phyloP scores from a whole-genome alignment of 2,797 vertebrate genomes.

The Rousettus madagascariensis region DNA sequence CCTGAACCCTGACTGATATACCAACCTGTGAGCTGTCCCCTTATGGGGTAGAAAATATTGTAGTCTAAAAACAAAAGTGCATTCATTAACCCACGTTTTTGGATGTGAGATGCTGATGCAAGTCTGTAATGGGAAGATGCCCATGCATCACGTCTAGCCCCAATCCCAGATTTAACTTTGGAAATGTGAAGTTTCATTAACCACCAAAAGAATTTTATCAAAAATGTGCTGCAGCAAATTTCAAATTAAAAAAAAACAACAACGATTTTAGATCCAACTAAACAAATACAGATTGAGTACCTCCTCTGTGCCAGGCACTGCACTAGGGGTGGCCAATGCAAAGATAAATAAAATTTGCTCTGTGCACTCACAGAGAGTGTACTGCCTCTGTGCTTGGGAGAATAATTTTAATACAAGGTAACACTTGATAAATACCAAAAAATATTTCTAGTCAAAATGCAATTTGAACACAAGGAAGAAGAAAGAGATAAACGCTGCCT shows the following conservation, averaged over 20 bases:
- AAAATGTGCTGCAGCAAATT: conserved; percentile 36
- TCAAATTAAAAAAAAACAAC: background rate
- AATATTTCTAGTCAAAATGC: background rate
- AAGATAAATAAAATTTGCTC: conserved; percentile 12
- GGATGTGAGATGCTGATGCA: background rate
- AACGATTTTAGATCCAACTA: conserved; percentile 35
- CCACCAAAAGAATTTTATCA: conserved; percentile 12
- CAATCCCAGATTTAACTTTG: background rate
- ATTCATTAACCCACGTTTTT: background rate
- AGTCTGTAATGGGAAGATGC: background rate
- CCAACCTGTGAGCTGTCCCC: background rate
- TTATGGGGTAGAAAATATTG: background rate
- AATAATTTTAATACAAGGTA: background rate
- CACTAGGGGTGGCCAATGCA: background rate
- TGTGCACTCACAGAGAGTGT: background rate
- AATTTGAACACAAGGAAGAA: background rate
- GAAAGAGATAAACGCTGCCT: background rate
- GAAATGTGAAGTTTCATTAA: conserved; percentile 56
- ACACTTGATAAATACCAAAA: background rate
- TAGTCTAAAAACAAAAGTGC: background rate
- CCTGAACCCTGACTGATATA: background rate
- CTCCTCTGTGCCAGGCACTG: background rate
- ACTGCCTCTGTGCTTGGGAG: background rate
- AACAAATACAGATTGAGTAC: background rate
- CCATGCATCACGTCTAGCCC: background rate